These are phyloP conservation scores for Tuberolachnus salignus DNA, from an alignment of 2,888 invertebrate species.

Conservation along the genomic window DNA sequence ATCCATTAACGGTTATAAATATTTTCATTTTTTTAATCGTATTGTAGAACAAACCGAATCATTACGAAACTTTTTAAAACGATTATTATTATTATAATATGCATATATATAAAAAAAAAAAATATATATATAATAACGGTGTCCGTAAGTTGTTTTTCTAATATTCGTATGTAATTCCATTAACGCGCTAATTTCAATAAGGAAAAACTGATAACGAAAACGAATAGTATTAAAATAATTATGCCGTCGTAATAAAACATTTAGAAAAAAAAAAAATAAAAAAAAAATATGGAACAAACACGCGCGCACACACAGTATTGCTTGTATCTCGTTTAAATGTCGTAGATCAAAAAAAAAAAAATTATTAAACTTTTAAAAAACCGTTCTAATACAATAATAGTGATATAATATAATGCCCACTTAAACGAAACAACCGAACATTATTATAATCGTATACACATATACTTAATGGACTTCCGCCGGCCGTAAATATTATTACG, in stretches of 20 bases:
- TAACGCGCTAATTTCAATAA: constrained; percentile 7
- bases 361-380: constrained; percentile 15
- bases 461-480: not conserved
- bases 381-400: too few species aligned
- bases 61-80: too few species aligned
- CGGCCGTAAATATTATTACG: not conserved
- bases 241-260: not conserved
- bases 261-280: too few species aligned
- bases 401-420: not conserved
- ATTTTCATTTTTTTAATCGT: too few species aligned
- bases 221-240: constrained; percentile 27
- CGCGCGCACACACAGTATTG: not conserved
- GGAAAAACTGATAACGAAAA: constrained; percentile 8
- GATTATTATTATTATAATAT: too few species aligned
- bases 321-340: not conserved
- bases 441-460: not conserved
- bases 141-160: constrained; percentile 6
- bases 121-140: not conserved
- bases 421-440: not conserved
- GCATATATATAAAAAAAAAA: too few species aligned
- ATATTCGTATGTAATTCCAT: not conserved
- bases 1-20: not conserved
- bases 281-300: constrained; percentile 17
- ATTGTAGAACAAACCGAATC: too few species aligned
- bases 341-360: not conserved